These are phyloP conservation scores for Hypothenemus hampei DNA, from an alignment of 1,140 invertebrate species.

Conservation along the genomic window DNA sequence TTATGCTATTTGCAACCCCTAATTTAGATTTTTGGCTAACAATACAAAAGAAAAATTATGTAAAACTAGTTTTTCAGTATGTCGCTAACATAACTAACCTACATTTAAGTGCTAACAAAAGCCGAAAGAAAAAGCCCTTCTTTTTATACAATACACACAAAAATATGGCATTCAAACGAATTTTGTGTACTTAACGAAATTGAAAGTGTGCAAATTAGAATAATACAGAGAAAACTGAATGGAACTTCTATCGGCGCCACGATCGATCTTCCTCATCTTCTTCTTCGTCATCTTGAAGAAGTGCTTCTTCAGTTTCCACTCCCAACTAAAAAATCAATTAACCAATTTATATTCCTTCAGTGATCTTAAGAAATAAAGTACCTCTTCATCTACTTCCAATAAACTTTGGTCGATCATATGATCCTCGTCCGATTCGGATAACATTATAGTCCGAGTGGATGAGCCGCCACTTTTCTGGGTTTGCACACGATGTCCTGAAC, in stretches of 20 bases:
- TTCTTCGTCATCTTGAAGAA: constrained; percentile 54
- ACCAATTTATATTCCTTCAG: neutral
- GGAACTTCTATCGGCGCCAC: constrained; percentile 54
- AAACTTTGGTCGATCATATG: constrained; percentile 45
- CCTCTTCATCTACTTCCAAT: constrained; percentile 45
- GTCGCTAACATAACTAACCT: too few relatives aligned
- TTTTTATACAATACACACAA: too few relatives aligned
- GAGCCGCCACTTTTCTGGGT: constrained; percentile 33
- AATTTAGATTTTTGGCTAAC: constrained; percentile 20
- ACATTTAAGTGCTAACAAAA: too few relatives aligned
- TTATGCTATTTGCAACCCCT: too few relatives aligned
- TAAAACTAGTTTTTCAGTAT: too few relatives aligned
- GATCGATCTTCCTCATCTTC: constrained; percentile 56
- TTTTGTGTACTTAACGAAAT: too few relatives aligned
- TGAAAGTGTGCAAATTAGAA: too few relatives aligned
- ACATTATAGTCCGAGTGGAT: constrained; percentile 34
- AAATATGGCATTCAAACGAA: too few relatives aligned
- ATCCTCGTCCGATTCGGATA: constrained; percentile 47
- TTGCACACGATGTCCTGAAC: constrained; percentile 31
- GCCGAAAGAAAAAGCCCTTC: too few relatives aligned
- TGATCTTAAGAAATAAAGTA: constrained; percentile 31
- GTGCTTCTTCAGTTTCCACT: constrained; percentile 44
- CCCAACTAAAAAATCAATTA: constrained; percentile 28
- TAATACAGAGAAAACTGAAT: neutral
- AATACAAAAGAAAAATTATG: neutral